These are phyloP conservation scores for Bombus superbus DNA, from an alignment of 1,140 invertebrate species.

Conservation along the genomic window DNA sequence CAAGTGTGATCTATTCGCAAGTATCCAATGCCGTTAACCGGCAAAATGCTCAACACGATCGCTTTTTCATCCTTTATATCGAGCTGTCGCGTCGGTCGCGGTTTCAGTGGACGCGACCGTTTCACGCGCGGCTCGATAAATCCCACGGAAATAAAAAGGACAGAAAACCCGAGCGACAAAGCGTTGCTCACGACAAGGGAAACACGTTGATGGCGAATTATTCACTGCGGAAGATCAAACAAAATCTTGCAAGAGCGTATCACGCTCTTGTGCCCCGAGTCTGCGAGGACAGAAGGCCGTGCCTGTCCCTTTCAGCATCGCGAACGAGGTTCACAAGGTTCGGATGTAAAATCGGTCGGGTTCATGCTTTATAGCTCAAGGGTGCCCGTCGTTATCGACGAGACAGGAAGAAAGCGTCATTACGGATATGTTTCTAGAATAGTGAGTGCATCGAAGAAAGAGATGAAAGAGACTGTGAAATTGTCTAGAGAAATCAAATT, in stretches of 20 bases:
- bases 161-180: conserved; percentile 39
- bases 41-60: neutral
- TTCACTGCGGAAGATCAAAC: conserved; percentile 61
- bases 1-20: neutral
- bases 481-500: neutral
- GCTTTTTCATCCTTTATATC: neutral
- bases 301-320: conserved; percentile 54
- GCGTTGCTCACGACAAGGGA: conserved; percentile 41
- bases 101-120: neutral
- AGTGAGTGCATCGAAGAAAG: neutral
- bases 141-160: conserved; percentile 22
- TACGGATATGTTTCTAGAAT: neutral
- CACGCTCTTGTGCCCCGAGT: conserved; percentile 50
- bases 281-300: conserved; percentile 33
- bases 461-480: neutral
- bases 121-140: conserved; percentile 27
- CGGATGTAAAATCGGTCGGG: conserved; percentile 60
- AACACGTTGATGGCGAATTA: conserved; percentile 59
- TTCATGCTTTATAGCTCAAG: conserved; percentile 50
- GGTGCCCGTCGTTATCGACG: neutral
- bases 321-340: conserved; percentile 31
- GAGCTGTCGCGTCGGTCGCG: too few species aligned
- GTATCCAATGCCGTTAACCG: neutral
- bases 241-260: conserved; percentile 53
- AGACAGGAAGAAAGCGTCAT: neutral